These are phyloP conservation scores for Stomatorhinus ivindoensis DNA, from an alignment of 2,113 vertebrate species.

Conservation along the genomic window DNA sequence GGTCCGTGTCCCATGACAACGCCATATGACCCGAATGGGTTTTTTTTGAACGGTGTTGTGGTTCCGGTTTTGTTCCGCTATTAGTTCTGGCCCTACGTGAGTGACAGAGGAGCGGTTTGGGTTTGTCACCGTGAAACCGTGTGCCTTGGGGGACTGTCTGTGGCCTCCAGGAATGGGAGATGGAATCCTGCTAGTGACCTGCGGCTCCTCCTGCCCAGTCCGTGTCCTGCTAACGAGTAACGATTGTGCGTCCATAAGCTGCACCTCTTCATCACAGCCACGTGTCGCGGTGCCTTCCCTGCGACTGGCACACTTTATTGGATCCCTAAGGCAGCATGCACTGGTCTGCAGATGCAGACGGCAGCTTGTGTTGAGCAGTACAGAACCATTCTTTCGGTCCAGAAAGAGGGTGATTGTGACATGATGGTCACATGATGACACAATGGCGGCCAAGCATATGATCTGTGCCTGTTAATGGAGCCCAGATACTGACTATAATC, in stretches of 20 bases:
- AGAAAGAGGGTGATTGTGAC: neutral
- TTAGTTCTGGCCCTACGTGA: neutral
- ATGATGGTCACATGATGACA: neutral
- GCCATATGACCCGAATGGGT: neutral
- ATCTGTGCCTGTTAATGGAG: neutral
- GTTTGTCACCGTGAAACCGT: neutral
- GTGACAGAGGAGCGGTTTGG: neutral
- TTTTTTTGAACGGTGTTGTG: neutral
- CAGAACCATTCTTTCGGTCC: neutral
- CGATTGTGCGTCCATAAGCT: too few species aligned
- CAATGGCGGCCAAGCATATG: neutral
- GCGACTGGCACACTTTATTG: too few species aligned
- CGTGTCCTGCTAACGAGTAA: neutral
- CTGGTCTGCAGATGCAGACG: neutral
- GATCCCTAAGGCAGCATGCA: neutral
- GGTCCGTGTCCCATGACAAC: neutral
- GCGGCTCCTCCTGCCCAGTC: neutral
- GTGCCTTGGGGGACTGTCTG: conserved; percentile 37
- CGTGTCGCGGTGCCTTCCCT: neutral
- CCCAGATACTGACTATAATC: neutral
- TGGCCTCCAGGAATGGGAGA: conserved; percentile 58
- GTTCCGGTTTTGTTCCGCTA: neutral
- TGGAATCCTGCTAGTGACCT: conserved; percentile 36
- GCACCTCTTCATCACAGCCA: neutral
- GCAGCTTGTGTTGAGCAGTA: neutral